A percentile compares a stretch with the other conserved stretches of the same genome.
phyloP scores from a whole-genome alignment of 2,888 invertebrate genomes.

The Phytoseiulus persimilis region DNA sequence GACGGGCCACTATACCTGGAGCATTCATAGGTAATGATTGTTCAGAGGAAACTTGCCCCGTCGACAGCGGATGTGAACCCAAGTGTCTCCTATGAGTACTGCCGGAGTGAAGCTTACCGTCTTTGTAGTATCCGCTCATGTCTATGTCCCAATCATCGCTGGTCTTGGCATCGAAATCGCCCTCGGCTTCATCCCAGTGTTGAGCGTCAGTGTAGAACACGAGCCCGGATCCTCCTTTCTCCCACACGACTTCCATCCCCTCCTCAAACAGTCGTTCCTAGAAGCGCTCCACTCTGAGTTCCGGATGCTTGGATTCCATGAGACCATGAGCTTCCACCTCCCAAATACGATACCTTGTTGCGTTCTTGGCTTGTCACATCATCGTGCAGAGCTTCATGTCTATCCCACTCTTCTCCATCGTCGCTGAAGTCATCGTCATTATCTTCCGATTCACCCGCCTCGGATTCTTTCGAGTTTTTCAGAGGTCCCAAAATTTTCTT shows the following conservation, averaged over 20 bases:
- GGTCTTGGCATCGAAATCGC: conserved; percentile 55
- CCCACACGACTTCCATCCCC: conserved; percentile 54
- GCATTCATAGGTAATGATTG: no score
- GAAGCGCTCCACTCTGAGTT: background rate
- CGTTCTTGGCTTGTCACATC: conserved; percentile 53
- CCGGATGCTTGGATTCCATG: background rate
- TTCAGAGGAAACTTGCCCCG: no score
- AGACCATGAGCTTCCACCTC: background rate
- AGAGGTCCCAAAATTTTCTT: background rate
- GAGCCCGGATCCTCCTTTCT: conserved; percentile 57
- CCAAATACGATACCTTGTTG: conserved; percentile 47
- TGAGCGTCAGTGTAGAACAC: conserved; percentile 57
- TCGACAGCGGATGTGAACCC: no score
- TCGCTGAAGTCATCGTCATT: conserved; percentile 49
- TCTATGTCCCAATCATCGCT: conserved; percentile 58
- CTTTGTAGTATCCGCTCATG: conserved; percentile 54
- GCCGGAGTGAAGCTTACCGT: conserved; percentile 47
- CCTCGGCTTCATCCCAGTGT: conserved; percentile 54
- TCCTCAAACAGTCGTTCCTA: conserved; percentile 52
- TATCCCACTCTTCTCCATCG: conserved; percentile 55
- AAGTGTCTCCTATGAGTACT: no score
- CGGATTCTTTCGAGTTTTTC: background rate
- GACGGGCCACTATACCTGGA: no score
- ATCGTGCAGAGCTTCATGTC: conserved; percentile 54
- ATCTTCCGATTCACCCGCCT: background rate